Evolutionary conservation across 2,888 invertebrate genomes (phyloP).

Genomic region (Drosophila birchii): DNA sequence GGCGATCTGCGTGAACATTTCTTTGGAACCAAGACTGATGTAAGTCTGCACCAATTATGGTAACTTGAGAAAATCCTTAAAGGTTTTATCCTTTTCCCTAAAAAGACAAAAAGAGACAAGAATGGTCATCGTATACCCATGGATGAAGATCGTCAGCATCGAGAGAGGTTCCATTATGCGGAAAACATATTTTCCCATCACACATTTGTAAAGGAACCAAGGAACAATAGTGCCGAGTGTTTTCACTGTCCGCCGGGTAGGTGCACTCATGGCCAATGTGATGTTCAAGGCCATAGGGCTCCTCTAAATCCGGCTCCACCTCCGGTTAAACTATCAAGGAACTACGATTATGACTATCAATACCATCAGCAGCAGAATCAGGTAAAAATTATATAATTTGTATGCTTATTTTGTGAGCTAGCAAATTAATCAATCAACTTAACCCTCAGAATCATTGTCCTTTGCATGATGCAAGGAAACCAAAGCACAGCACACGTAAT

Average conservation of each 20-base stretch:
- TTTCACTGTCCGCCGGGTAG: background rate
- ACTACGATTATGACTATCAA: background rate
- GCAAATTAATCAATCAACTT: no score
- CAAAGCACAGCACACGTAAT: background rate
- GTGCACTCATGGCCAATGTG: background rate
- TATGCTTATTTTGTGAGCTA: background rate
- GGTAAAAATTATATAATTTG: background rate
- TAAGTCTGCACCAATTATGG: background rate
- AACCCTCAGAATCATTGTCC: background rate
- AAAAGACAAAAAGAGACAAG: constrained; percentile 1
- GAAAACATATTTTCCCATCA: background rate
- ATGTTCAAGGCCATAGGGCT: background rate
- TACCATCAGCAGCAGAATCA: background rate
- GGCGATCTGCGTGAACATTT: constrained; percentile 46
- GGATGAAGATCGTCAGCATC: background rate
- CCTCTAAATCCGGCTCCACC: background rate
- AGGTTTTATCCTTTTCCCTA: background rate
- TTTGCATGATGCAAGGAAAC: background rate
- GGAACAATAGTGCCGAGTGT: background rate
- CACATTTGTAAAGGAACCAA: background rate
- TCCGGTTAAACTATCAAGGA: background rate
- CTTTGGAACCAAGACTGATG: constrained; percentile 29
- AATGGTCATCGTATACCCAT: constrained; percentile 6
- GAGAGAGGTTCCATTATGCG: background rate
- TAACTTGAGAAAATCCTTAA: background rate